phyloP scores from a whole-genome alignment of 2,888 invertebrate genomes.

The Tetropium fuscum region DNA sequence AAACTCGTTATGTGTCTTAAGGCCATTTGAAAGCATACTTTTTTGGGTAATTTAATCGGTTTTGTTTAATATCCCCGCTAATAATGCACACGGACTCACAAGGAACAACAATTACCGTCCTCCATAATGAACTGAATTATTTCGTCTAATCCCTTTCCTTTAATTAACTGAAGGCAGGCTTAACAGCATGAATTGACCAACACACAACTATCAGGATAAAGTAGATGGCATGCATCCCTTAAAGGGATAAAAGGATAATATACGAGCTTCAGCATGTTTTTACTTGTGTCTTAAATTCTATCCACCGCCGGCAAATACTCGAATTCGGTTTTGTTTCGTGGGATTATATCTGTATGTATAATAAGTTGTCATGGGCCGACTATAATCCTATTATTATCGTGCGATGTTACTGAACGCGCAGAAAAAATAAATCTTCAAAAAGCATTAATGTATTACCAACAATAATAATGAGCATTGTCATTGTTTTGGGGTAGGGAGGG shows the following conservation, averaged over 20 bases:
- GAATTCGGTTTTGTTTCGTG: slow-evolving; percentile 36
- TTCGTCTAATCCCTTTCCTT: slow-evolving; percentile 47
- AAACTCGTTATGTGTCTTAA: too few relatives aligned
- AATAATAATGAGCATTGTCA: slow-evolving; percentile 17
- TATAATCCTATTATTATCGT: slow-evolving; percentile 42
- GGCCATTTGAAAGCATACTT: too few relatives aligned
- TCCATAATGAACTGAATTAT: slow-evolving; percentile 44
- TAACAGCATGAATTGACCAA: slow-evolving; percentile 44
- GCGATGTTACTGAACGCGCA: slow-evolving; percentile 10
- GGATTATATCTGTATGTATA: slow-evolving; percentile 42
- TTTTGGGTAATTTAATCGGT: too few relatives aligned
- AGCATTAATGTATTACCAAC: slow-evolving; percentile 24
- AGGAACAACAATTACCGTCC: slow-evolving; percentile 42
- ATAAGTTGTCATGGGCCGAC: slow-evolving; percentile 36
- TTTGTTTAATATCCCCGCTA: too few relatives aligned
- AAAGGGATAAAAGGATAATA: slow-evolving; percentile 43
- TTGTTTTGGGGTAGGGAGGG: slow-evolving; percentile 4
- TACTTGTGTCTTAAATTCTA: slow-evolving; percentile 41
- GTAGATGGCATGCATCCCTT: slow-evolving; percentile 35
- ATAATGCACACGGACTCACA: too few relatives aligned
- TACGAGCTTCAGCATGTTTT: slow-evolving; percentile 41
- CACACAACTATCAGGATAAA: slow-evolving; percentile 36
- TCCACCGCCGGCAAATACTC: slow-evolving; percentile 29
- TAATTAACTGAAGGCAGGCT: slow-evolving; percentile 45
- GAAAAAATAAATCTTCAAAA: slow-evolving; percentile 24